phyloP scores from a whole-genome alignment of 2,113 vertebrate genomes.

The Laticauda laticaudata region DNA sequence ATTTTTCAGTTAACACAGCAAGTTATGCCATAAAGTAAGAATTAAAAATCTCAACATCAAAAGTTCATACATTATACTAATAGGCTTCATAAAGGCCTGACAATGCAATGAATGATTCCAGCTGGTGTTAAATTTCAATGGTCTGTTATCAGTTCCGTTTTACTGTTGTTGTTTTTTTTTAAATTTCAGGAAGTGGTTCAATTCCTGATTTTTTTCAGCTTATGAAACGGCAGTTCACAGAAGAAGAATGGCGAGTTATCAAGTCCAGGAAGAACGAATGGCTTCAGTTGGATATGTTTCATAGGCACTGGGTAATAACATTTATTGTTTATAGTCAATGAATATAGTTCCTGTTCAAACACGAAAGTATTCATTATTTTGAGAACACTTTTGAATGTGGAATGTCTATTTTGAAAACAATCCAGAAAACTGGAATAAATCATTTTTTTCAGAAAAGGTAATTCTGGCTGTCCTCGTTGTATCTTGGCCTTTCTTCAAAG shows the following conservation, averaged over 20 bases:
- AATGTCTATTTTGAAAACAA: background rate
- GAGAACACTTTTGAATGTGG: background rate
- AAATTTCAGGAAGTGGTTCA: conserved; percentile 83
- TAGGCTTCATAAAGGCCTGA: background rate
- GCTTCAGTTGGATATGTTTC: conserved; percentile 88
- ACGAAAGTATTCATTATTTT: background rate
- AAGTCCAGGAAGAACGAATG: conserved; percentile 79
- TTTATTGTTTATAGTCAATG: background rate
- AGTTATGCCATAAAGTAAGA: background rate
- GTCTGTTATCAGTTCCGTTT: background rate
- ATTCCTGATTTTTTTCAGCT: conserved; percentile 90
- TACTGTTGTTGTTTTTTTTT: background rate
- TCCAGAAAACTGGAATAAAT: background rate
- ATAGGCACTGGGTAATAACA: conserved; percentile 91
- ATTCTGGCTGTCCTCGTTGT: background rate
- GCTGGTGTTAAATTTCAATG: background rate
- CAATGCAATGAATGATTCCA: background rate
- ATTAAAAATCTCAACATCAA: background rate
- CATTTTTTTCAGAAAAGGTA: background rate
- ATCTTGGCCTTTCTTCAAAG: background rate
- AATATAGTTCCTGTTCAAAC: background rate
- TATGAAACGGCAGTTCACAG: conserved; percentile 96
- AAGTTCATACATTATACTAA: background rate
- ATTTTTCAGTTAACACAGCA: background rate
- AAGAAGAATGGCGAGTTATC: conserved; percentile 86